Conservation (phyloP, 2,888 invertebrate genomes). For the Drosophila formosana region DNA sequence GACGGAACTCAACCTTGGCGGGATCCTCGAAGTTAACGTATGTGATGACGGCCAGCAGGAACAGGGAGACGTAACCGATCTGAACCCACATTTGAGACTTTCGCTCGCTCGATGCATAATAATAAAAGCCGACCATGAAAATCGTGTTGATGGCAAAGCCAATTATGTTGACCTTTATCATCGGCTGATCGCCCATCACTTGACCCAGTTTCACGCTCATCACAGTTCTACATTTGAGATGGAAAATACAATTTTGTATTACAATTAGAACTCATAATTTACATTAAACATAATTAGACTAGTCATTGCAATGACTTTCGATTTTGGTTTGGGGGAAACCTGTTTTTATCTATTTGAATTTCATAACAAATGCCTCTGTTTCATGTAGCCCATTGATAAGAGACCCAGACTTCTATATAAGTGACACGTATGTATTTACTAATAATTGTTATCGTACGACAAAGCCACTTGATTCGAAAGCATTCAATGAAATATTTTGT, state of each 20-base stretch:
- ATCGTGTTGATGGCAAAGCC: constrained; percentile 89
- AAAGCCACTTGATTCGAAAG: neutral
- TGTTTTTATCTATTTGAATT: constrained; percentile 22
- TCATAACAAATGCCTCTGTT: constrained; percentile 27
- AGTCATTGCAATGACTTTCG: neutral
- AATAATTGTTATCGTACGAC: neutral
- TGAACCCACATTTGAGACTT: constrained; percentile 87
- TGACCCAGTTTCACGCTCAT: constrained; percentile 92
- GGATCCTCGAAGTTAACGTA: constrained; percentile 89
- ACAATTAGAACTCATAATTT: neutral
- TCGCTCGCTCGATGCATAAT: constrained; percentile 87
- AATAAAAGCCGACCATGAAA: constrained; percentile 89
- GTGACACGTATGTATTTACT: neutral
- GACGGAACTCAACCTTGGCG: constrained; percentile 88
- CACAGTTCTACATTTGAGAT: constrained; percentile 87
- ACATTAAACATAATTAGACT: neutral
- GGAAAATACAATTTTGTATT: neutral
- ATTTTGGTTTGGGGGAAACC: neutral
- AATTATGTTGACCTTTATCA: constrained; percentile 92
- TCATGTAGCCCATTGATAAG: constrained; percentile 16
- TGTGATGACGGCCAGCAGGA: constrained; percentile 87
- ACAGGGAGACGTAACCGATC: constrained; percentile 86
- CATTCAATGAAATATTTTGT: neutral
- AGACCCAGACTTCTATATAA: neutral
- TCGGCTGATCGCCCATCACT: constrained; percentile 90